Percentiles rank a stretch among this genome's conserved stretches.
phyloP scores from a whole-genome alignment of 1,140 invertebrate species.

The Planococcus citri region DNA sequence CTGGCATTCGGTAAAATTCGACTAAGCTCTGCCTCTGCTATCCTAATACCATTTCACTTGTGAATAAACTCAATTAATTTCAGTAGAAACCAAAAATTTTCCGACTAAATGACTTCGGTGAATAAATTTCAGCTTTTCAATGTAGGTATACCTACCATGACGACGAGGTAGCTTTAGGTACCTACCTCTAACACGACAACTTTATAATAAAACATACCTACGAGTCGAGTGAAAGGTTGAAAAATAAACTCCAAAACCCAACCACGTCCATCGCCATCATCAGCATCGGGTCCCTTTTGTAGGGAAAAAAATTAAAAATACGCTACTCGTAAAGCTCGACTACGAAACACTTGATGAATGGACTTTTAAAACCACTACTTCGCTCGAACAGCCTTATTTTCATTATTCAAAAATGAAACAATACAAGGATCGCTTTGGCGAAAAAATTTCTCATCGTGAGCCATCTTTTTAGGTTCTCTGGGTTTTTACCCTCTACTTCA shows the following conservation, averaged over 20 bases:
- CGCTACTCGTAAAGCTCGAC: not conserved
- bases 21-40: not conserved
- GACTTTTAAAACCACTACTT: constrained; percentile 3
- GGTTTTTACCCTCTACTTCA: too few relatives aligned
- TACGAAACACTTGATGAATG: not conserved
- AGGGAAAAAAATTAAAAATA: not conserved
- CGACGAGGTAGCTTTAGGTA: too few relatives aligned
- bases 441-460: not conserved
- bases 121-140: constrained; percentile 4
- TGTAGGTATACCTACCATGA: too few relatives aligned
- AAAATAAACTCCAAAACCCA: not conserved
- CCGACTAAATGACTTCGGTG: not conserved
- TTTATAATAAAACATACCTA: not conserved
- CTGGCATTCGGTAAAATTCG: too few relatives aligned
- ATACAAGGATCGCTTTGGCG: not conserved
- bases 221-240: not conserved
- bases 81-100: not conserved
- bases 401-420: not conserved
- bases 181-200: not conserved
- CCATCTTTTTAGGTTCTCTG: not conserved
- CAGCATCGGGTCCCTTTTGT: too few relatives aligned
- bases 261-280: too few relatives aligned
- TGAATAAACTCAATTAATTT: constrained; percentile 4
- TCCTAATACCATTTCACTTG: not conserved
- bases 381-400: not conserved